phyloP scores from a whole-genome alignment of 2,888 invertebrate genomes.

The Ophion slaviceki region DNA sequence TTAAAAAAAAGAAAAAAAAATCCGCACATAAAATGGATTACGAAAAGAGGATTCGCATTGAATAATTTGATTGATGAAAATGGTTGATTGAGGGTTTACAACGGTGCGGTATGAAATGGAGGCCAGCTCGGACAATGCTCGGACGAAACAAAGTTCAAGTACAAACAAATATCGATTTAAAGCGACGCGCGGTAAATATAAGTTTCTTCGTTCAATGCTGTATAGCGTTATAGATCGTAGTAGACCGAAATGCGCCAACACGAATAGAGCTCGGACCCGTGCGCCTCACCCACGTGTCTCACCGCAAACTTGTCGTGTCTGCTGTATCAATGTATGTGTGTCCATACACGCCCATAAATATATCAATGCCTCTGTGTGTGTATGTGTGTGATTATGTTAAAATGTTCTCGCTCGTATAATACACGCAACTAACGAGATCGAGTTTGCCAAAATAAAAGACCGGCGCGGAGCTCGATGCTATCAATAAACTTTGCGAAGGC shows the following conservation, averaged over 20 bases:
- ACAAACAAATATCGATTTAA: background rate
- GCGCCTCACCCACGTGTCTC: slow-evolving; percentile 56
- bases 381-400: slow-evolving; percentile 18
- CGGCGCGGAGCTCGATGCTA: slow-evolving; percentile 72
- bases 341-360: background rate
- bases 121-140: no score
- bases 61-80: no score
- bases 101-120: no score
- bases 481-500: slow-evolving; percentile 77
- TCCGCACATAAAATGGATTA: no score
- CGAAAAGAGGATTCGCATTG: no score
- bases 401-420: slow-evolving; percentile 53
- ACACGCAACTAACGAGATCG: slow-evolving; percentile 53
- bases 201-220: no score
- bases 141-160: background rate
- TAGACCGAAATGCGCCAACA: slow-evolving; percentile 6
- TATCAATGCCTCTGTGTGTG: background rate
- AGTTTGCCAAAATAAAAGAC: slow-evolving; percentile 56
- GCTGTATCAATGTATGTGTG: no score
- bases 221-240: no score
- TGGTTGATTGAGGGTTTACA: no score
- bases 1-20: no score
- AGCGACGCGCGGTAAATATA: no score
- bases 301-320: slow-evolving; percentile 6
- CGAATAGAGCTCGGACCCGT: slow-evolving; percentile 57